These are phyloP conservation scores for Sthenelais limicola DNA, from an alignment of 2,888 invertebrate species.

Conservation along the genomic window DNA sequence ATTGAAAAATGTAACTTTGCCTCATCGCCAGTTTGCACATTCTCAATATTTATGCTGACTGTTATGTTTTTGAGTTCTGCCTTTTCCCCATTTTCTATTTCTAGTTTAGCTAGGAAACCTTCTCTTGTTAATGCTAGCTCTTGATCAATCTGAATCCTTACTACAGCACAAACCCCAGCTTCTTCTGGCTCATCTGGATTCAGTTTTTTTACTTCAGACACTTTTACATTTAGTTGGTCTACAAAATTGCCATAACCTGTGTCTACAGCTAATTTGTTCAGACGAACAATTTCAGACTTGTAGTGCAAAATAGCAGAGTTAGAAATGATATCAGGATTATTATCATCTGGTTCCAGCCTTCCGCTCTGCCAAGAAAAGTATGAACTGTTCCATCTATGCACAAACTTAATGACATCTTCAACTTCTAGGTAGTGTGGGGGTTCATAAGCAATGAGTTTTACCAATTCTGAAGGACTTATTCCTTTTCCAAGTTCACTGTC, in stretches of 20 bases:
- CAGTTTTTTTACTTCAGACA: not conserved
- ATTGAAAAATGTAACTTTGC: conserved; percentile 52
- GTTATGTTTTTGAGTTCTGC: conserved; percentile 48
- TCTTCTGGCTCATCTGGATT: conserved; percentile 42
- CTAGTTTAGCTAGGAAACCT: conserved; percentile 54
- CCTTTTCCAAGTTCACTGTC: not conserved
- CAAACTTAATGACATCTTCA: not conserved
- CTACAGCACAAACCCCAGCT: conserved; percentile 54
- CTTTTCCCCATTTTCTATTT: conserved; percentile 55
- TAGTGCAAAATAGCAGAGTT: not conserved
- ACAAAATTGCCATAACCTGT: conserved; percentile 1
- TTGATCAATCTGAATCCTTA: conserved; percentile 53
- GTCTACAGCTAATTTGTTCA: not conserved
- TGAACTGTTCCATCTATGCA: conserved; percentile 13
- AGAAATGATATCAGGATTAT: not conserved
- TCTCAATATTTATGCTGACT: conserved; percentile 44
- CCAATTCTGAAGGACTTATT: not conserved
- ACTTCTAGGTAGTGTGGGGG: not conserved
- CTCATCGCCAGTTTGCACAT: conserved; percentile 46
- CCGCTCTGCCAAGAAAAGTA: conserved; percentile 1
- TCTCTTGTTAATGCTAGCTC: conserved; percentile 54
- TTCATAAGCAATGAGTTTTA: not conserved
- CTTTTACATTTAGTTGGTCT: conserved; percentile 14
- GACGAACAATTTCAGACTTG: not conserved
- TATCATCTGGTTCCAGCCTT: conserved; percentile 1